Evolutionary conservation across 2,113 vertebrate genomes (phyloP), one percentile per base, ranked within the genome.

Genomic region (Trochalopteron elliotii): DNA sequence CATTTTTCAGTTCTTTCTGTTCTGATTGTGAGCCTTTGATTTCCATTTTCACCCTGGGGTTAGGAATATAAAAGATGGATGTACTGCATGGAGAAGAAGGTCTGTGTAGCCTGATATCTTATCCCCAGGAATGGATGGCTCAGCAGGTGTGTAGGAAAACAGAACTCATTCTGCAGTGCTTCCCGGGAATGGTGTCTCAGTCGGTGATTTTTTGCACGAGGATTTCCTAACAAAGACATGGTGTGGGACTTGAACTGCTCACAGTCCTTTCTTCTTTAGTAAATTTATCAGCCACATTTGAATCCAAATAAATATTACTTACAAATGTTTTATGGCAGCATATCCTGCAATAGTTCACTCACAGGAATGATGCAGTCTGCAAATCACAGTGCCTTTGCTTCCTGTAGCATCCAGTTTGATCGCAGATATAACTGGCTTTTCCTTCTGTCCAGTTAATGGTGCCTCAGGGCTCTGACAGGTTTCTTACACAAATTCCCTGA

Each of bases 91-190:
- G 56, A 57, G 53, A 37, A 72, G 52, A 78, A 94, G 44, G 44
- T 82, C 70, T 91, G 39, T 42, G 70, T 49, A 85, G 69, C 70
- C 50, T 85, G 70, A 25, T 71, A 65, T 9, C 45, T 90, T 55
- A 76, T 40, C 70, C 57, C 49, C 14, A 49, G 85, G 84, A 94
- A 60, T 1, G 50, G 82, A 76, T 79, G 57, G 61, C 75, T 76
- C 87, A 72, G 90, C 78, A 93, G 78, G 82, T 87, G 74, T 75
- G 61, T 59, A 72, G 40, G 82, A 87, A 93, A 91, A 65, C 53
- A 94, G n/a, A 8, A 56, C 90, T 83, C 40, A 65, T 75, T 49
- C 49, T 78, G 79, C 67, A 86, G 6, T 15, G 22, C 70, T 85
- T 60, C 65, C 52, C 1, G 0, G 60, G 84, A 91, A 82, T 28